These are phyloP conservation scores for Brachionus paranguensis DNA, from an alignment of 1,140 invertebrate genomes.

Conservation along the genomic window DNA sequence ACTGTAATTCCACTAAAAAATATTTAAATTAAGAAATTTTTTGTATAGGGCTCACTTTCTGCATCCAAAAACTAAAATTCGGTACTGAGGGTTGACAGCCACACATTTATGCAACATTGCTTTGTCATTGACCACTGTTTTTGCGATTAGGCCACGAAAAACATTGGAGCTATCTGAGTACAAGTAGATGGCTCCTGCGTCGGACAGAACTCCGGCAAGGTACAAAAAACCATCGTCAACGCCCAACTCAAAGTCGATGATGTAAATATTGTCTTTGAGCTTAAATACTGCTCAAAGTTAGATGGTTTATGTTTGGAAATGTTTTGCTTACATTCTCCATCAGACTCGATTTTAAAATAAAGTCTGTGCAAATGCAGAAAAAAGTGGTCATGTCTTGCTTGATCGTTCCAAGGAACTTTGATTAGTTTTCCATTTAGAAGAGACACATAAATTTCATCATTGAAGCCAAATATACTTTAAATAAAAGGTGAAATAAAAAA, in stretches of 20 bases:
- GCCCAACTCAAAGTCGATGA: slow-evolving; percentile 21
- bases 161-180: slow-evolving; percentile 2
- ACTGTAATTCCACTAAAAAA: neutral
- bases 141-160: slow-evolving; percentile 21
- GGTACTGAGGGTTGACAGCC: slow-evolving; percentile 5
- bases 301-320: neutral
- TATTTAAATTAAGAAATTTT: neutral
- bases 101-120: slow-evolving; percentile 20
- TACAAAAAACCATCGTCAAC: slow-evolving; percentile 11
- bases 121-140: neutral
- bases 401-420: slow-evolving; percentile 33
- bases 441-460: slow-evolving; percentile 25
- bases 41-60: neutral
- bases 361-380: slow-evolving; percentile 26
- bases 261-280: slow-evolving; percentile 14
- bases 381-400: slow-evolving; percentile 24
- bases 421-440: slow-evolving; percentile 32
- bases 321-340: slow-evolving; percentile 15
- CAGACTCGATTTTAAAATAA: slow-evolving; percentile 24
- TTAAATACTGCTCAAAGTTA: slow-evolving; percentile 15
- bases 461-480: neutral
- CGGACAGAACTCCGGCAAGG: slow-evolving; percentile 15
- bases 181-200: slow-evolving; percentile 16
- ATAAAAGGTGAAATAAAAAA: neutral
- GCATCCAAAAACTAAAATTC: slow-evolving; percentile 14